These are phyloP conservation scores for Embiotoca jacksoni DNA, from an alignment of 2,113 vertebrate species.

Conservation along the genomic window DNA sequence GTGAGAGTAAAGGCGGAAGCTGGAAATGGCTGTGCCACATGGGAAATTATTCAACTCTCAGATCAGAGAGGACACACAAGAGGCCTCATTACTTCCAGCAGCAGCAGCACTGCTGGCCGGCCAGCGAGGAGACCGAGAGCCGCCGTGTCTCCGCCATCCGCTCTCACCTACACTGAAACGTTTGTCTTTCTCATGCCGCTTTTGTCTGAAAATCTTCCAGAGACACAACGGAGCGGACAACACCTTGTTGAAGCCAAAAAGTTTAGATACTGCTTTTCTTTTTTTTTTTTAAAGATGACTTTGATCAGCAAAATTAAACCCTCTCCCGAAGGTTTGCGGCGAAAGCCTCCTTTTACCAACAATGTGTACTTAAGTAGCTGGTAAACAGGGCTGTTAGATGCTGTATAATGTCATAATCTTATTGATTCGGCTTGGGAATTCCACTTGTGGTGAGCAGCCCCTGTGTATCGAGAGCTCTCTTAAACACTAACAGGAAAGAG, in stretches of 20 bases:
- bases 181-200: slow-evolving; percentile 10
- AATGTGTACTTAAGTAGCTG: slow-evolving; percentile 48
- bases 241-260: neutral
- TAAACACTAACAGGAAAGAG: slow-evolving; percentile 41
- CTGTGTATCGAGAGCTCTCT: slow-evolving; percentile 18
- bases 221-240: neutral
- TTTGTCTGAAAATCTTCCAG: slow-evolving; percentile 35
- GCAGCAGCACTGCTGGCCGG: slow-evolving; percentile 50
- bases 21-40: slow-evolving; percentile 78
- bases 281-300: neutral
- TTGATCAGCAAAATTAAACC: slow-evolving; percentile 15
- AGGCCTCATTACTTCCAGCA: slow-evolving; percentile 77
- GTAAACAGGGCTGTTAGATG: slow-evolving; percentile 62
- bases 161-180: slow-evolving; percentile 9
- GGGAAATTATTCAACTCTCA: slow-evolving; percentile 81
- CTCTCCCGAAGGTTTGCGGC: slow-evolving; percentile 24
- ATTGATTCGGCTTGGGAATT: slow-evolving; percentile 70
- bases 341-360: slow-evolving; percentile 27
- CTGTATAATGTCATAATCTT: slow-evolving; percentile 64
- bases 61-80: slow-evolving; percentile 81
- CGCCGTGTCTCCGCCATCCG: slow-evolving; percentile 1
- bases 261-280: neutral
- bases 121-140: slow-evolving; percentile 46
- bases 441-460: slow-evolving; percentile 46
- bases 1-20: slow-evolving; percentile 72